phyloP scores from a whole-genome alignment of 2,888 invertebrate genomes.

The Drosophila histrio region DNA sequence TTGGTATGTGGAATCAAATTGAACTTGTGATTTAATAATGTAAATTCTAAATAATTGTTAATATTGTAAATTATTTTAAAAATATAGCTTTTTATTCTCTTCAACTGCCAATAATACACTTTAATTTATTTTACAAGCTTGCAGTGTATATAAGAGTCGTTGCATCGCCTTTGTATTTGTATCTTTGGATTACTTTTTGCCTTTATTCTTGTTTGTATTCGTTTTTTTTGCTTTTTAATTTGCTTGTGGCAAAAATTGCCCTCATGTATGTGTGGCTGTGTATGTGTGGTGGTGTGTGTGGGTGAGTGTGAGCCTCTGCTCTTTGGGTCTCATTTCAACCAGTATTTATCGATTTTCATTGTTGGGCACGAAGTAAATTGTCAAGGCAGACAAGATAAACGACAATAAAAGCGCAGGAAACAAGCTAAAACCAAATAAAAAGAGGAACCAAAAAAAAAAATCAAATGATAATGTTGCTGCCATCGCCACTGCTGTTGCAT shows the following conservation, averaged over 20 bases:
- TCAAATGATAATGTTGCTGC: slow-evolving; percentile 14
- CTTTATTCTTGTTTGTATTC: slow-evolving; percentile 19
- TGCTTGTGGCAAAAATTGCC: slow-evolving; percentile 43
- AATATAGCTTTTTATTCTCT: no score
- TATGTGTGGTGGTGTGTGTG: not conserved
- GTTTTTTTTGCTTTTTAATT: slow-evolving; percentile 40
- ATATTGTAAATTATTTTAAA: not conserved
- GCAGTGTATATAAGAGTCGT: slow-evolving; percentile 22
- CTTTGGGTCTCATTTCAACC: slow-evolving; percentile 18
- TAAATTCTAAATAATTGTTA: not conserved
- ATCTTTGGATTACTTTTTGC: slow-evolving; percentile 4
- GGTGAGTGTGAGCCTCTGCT: not conserved
- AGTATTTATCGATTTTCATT: slow-evolving; percentile 59
- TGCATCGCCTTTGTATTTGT: not conserved
- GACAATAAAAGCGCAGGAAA: slow-evolving; percentile 49
- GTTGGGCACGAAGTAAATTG: slow-evolving; percentile 37
- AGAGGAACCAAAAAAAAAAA: not conserved
- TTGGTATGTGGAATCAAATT: not conserved
- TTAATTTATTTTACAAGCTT: not conserved
- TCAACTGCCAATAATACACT: not conserved
- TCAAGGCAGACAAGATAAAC: slow-evolving; percentile 49
- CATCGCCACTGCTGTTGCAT: slow-evolving; percentile 3
- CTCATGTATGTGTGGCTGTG: slow-evolving; percentile 1
- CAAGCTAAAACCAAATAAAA: slow-evolving; percentile 34
- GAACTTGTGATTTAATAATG: not conserved